Percentiles rank a stretch among this genome's conserved stretches.
phyloP scores from a whole-genome alignment of 2,797 vertebrate genomes.

The Danio kyathit region DNA sequence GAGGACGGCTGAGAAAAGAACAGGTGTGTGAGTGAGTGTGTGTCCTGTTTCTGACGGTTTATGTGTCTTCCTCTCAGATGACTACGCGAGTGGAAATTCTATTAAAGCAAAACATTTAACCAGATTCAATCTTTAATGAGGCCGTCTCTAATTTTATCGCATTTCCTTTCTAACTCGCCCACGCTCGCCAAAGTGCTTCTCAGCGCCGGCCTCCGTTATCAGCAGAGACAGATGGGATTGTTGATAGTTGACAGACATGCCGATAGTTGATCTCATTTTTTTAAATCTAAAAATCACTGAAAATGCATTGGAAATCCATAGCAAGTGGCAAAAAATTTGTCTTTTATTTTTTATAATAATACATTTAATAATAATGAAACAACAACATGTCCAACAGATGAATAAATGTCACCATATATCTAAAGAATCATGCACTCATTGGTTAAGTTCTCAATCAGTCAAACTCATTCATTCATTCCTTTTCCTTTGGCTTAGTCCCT shows the following conservation, averaged over 20 bases:
- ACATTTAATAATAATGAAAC: too few relatives aligned
- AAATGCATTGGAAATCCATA: constrained; percentile 72
- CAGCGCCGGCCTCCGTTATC: constrained; percentile 74
- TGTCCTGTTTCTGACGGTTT: constrained; percentile 14
- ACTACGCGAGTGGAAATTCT: constrained; percentile 63
- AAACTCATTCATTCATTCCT: too few relatives aligned
- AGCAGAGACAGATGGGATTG: constrained; percentile 81
- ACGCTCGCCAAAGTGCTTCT: constrained; percentile 67
- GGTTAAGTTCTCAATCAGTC: too few relatives aligned
- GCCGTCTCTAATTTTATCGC: constrained; percentile 68
- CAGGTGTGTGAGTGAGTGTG: constrained; percentile 25
- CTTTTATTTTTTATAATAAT: neutral
- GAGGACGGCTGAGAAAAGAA: constrained; percentile 35
- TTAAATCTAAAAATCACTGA: constrained; percentile 73
- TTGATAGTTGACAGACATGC: constrained; percentile 83
- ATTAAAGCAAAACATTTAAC: constrained; percentile 69
- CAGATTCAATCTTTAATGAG: constrained; percentile 74
- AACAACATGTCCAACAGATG: too few relatives aligned
- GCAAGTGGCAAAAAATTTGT: constrained; percentile 74
- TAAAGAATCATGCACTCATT: too few relatives aligned
- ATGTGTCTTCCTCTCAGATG: constrained; percentile 53
- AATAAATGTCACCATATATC: too few relatives aligned
- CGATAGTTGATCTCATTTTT: constrained; percentile 80
- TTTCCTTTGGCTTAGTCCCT: too few relatives aligned
- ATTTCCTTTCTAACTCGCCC: constrained; percentile 66